Evolutionary conservation across 2,113 vertebrate genomes (phyloP).

Genomic region (Rostratula benghalensis): DNA sequence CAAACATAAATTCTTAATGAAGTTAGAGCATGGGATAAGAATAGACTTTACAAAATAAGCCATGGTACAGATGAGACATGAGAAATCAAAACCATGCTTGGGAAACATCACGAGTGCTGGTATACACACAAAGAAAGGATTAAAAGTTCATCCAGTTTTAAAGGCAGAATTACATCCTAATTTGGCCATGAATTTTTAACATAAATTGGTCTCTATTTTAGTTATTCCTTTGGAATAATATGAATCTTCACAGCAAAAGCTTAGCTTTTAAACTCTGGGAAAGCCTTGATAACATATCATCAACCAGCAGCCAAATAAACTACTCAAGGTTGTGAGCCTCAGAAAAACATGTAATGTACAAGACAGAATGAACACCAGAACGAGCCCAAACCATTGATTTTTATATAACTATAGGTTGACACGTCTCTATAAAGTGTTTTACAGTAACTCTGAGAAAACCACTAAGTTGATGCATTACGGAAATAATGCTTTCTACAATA

Average conservation of each 20-base stretch:
- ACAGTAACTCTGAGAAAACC: neutral
- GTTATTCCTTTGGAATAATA: neutral
- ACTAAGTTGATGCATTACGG: neutral
- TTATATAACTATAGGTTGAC: neutral
- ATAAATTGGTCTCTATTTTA: neutral
- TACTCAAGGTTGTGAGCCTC: neutral
- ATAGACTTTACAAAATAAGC: conserved; percentile 63
- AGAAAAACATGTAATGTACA: neutral
- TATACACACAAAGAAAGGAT: neutral
- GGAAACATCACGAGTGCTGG: neutral
- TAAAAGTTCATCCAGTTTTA: neutral
- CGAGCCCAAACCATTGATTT: neutral
- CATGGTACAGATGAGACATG: conserved; percentile 29
- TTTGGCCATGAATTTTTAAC: neutral
- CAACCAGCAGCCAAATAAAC: neutral
- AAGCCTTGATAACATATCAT: neutral
- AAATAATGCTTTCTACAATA: neutral
- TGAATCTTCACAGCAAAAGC: neutral
- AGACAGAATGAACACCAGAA: neutral
- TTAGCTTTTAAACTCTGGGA: neutral
- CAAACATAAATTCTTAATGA: conserved; percentile 67
- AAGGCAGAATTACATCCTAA: neutral
- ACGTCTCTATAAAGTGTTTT: neutral
- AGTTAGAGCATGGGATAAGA: conserved; percentile 66
- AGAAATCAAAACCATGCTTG: conserved; percentile 45